Conservation (phyloP, 2,797 vertebrate genomes). For the Trematomus bernacchii region DNA sequence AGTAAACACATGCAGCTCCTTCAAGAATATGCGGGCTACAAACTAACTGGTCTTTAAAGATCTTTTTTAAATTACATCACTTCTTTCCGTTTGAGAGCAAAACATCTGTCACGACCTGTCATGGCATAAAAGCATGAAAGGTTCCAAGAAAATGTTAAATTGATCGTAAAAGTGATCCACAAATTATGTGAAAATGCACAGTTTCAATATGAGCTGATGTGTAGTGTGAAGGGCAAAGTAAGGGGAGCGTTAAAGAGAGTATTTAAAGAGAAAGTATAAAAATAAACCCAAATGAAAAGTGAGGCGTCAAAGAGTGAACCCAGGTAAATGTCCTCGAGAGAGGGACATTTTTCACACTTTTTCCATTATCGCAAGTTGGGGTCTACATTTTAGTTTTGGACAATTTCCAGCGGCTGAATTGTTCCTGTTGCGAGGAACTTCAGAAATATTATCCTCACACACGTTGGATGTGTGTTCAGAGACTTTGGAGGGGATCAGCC, state of each 20-base stretch:
- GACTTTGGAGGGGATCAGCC: conserved; percentile 30
- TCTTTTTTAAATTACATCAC: conserved; percentile 34
- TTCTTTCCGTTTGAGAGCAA: conserved; percentile 38
- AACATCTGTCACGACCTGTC: conserved; percentile 2
- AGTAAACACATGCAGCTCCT: conserved; percentile 17
- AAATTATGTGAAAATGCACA: conserved; percentile 36
- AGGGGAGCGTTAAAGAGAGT: conserved; percentile 18
- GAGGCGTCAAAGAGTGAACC: conserved; percentile 28
- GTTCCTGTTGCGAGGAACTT: conserved; percentile 36
- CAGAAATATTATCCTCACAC: conserved; percentile 45
- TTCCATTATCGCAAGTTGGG: conserved; percentile 33
- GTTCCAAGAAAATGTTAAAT: conserved; percentile 35
- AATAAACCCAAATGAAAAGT: conserved; percentile 48
- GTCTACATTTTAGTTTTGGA: conserved; percentile 60
- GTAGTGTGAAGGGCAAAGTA: conserved; percentile 43
- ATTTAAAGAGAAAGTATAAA: conserved; percentile 37
- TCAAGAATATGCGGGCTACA: conserved; percentile 1
- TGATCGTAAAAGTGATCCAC: conserved; percentile 28
- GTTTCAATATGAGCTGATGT: conserved; percentile 14
- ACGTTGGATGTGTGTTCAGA: conserved; percentile 30
- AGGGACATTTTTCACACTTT: conserved; percentile 22
- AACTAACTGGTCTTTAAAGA: conserved; percentile 31
- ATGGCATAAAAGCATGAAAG: conserved; percentile 18
- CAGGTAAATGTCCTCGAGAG: conserved; percentile 44
- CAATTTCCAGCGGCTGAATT: conserved; percentile 51